Base-by-base conservation (phyloP, 2,113 vertebrate species). In the Misgurnus mizolepis region DNA sequence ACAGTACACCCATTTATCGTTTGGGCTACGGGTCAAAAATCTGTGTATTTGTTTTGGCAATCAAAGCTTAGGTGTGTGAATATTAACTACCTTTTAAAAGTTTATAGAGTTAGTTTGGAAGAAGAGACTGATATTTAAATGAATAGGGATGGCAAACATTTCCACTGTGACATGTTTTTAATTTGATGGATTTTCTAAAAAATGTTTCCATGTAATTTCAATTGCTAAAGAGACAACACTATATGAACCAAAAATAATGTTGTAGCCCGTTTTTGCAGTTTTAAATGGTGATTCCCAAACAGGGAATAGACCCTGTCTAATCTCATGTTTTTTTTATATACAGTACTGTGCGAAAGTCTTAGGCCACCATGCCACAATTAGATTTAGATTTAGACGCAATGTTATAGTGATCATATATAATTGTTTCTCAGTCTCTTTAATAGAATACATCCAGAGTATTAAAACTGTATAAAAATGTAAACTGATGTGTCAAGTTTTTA, bases 11-110 rank as follows among this genome's bases (percentile, higher is more conserved):
- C 9, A 67, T 14, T 11, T 40, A 34, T 15, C 15, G 77, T 60
- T 67, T 8, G 17, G 50, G 82, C 69, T 86, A 86, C 76, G 85
- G 84, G 85, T 85, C 85, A 84, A 60, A 75, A 73, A 83, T 70
- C 61, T 45, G 76, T 70, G 50, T 85, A 85, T 90, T 90, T 87
- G 74, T 18, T 5, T 78, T 88, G 86, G 87, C 80, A 15, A 39
- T 56, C 39, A 34, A 65, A 64, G 53, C 82, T 68, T 83, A 78
- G 85, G 72, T 84, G 22, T 50, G 53, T 61, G 53, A 68, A 15
- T 55, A 53, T 78, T 55, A 50, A 7, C 39, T 53, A 82, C 71
- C 80, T 79, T 39, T 58, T 68, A 74, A 81, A 67, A 77, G n/a
- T 81, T 81, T 81, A 71, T 78, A 14, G 47, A 49, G 56, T 78